These are phyloP conservation scores for Recurvirostra avosetta DNA, from an alignment of 2,113 vertebrate species.

Conservation along the genomic window DNA sequence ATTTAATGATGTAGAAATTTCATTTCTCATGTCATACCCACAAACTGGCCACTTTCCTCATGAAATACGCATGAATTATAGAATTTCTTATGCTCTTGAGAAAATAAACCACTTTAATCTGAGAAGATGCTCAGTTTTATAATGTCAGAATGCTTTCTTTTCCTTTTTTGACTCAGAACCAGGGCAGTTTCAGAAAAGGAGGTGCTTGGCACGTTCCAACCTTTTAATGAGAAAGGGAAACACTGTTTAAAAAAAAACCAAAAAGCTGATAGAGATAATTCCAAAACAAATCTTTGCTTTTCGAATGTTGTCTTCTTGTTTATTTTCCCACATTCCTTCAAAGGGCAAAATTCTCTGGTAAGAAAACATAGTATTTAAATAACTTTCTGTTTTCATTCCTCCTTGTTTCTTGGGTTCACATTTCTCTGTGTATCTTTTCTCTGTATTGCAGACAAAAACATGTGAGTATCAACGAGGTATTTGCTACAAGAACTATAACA, in stretches of 20 bases:
- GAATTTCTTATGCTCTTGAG: conserved; percentile 5
- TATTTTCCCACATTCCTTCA: conserved; percentile 17
- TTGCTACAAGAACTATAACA: neutral
- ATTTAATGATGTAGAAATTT: conserved; percentile 15
- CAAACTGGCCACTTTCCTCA: conserved; percentile 1
- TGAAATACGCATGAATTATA: conserved; percentile 22
- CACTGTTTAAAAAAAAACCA: neutral
- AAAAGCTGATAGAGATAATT: neutral
- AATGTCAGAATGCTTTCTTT: neutral
- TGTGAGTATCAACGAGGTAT: neutral
- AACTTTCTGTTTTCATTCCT: neutral
- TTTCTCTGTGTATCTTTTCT: neutral
- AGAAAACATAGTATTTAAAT: neutral
- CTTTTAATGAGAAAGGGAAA: neutral
- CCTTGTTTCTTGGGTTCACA: neutral
- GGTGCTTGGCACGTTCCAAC: neutral
- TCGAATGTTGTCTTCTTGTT: neutral
- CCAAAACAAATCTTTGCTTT: conserved; percentile 21
- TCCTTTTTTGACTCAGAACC: neutral
- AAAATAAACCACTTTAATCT: conserved; percentile 18
- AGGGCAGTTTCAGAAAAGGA: neutral
- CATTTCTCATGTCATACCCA: conserved; percentile 42
- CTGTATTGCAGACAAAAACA: neutral
- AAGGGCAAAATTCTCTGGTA: neutral
- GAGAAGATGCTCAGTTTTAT: neutral